Conservation (phyloP, 2,113 vertebrate species). For the Speoplatyrhinus poulsoni region DNA sequence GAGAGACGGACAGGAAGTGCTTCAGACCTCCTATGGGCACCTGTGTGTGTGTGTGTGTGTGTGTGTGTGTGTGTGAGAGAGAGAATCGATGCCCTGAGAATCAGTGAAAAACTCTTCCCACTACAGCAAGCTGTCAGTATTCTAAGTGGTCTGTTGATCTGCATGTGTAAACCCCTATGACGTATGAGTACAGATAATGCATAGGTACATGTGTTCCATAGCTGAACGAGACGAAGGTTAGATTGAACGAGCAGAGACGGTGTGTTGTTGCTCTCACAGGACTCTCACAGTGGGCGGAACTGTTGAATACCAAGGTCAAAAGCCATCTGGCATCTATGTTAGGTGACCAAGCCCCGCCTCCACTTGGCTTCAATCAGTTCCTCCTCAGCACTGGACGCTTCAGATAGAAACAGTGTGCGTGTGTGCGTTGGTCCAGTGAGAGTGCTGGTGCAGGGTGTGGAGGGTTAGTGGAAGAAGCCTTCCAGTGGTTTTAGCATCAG, state of each 20-base stretch:
- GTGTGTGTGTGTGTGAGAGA: too few species aligned
- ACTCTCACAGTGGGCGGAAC: too few species aligned
- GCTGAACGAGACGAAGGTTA: conserved; percentile 22
- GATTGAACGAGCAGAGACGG: conserved; percentile 6
- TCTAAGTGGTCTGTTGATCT: conserved; percentile 18
- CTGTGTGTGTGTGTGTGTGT: too few species aligned
- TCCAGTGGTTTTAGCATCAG: conserved; percentile 48
- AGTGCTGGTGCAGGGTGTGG: background rate
- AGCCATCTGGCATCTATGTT: too few species aligned
- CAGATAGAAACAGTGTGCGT: too few species aligned
- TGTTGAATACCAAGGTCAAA: too few species aligned
- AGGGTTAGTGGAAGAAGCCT: conserved; percentile 13
- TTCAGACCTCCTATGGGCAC: too few species aligned
- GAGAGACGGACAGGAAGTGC: too few species aligned
- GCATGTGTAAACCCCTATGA: conserved; percentile 41
- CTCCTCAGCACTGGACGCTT: too few species aligned
- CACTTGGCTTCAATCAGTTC: too few species aligned
- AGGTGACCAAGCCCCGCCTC: too few species aligned
- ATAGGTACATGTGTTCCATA: conserved; percentile 52
- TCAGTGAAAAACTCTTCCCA: conserved; percentile 7
- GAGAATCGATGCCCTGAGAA: conserved; percentile 63
- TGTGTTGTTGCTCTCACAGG: too few species aligned
- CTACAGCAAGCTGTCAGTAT: background rate
- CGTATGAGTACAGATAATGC: conserved; percentile 63
- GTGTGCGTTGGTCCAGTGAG: background rate